Base-by-base conservation (phyloP, 2,888 invertebrate genomes). In the Ennomos quercinarius region DNA sequence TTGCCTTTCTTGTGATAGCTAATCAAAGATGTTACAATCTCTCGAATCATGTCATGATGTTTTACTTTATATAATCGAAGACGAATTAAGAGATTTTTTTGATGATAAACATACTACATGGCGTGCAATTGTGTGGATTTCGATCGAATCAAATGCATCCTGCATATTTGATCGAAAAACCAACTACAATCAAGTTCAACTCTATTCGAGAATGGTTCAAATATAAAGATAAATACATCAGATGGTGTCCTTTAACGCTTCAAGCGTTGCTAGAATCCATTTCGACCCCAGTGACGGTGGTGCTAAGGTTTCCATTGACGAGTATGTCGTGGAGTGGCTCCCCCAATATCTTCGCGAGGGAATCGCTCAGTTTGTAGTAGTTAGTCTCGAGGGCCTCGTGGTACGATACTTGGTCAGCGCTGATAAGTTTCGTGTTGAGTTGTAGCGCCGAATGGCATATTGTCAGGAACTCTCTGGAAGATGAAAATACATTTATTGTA, bases 381-480 rank as follows among this genome's bases (percentile, higher is more conserved):
- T 98, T 98, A 43, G 95, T 94, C 71, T 96, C 95, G 38, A 99
- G 89, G 8, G 96, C 97, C 79, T 97, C 97, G 78, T 99, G 99
- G 82, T 99, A 99, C 70, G 98, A 97, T 50, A 95, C 95, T 84
- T 99, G 99, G 86, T 99, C 99, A 3, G 95, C 94, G 63, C 95
- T 95, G 74, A 99, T 97, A 66, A 99, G 94, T 72, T 96, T 96
- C 42, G 96, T 96, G 89, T 99, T 99, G 53, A 98, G 94, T 78
- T 97, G 97, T 41, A 99, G 89, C 0, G 98, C 99, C 6, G 97
- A 95, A 76, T 97, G 97, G 85, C 98, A 98, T 44, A 98, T 96
- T 64, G 96, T 95, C 70, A 98, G 95, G 89, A 99, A 98, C 78
- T 98, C 97, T 81, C 98, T 98, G 92, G 27, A 27, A 6, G 27